Base-by-base conservation (phyloP, 2,797 vertebrate species). In the Xiphophorus birchmanni region DNA sequence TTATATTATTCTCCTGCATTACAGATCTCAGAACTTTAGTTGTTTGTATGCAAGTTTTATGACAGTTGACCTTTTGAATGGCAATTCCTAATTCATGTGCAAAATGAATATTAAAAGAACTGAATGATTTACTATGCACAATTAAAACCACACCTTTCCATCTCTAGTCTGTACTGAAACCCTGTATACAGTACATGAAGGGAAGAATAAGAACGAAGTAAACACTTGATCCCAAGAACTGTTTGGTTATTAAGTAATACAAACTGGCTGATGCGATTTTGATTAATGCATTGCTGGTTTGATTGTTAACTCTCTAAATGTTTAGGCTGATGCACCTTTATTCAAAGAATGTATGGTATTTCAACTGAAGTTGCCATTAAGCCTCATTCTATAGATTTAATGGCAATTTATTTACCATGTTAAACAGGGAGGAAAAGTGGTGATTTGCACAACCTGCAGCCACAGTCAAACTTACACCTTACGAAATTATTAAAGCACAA, bases 381-480 rank as follows among this genome's bases (percentile, higher is more conserved):
- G 69, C 71, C 82, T 89, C 58, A 45, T 76, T 76, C 37, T 75
- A 72, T 48, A 86, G 74, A 74, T 35, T 40, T 80, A 65, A 72
- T 69, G 26, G 21, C 40, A 71, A 84, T 47, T 73, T 47, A 69
- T 86, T 86, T 54, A 80, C 73, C 45, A 79, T 58, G 45, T 88
- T 80, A 77, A 86, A 90, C 76, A 73, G 80, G 84, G 93, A 92
- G 92, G 92, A 94, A 95, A 96, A 86, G 89, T 60, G 95, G 96
- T 92, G 93, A 95, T 96, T 96, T 95, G 95, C 95, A 96, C 95
- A 93, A 84, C 92, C 93, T 94, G 88, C 96, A 97, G 97, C 96
- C 94, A 96, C 96, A 93, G 86, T 80, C 54, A 89, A 58, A 78
- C 78, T 91, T 88, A 92, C 89, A 90, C 86, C 65, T 8, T 60